These are phyloP conservation scores for Psophia crepitans DNA, from an alignment of 2,113 vertebrate species.

Conservation along the genomic window DNA sequence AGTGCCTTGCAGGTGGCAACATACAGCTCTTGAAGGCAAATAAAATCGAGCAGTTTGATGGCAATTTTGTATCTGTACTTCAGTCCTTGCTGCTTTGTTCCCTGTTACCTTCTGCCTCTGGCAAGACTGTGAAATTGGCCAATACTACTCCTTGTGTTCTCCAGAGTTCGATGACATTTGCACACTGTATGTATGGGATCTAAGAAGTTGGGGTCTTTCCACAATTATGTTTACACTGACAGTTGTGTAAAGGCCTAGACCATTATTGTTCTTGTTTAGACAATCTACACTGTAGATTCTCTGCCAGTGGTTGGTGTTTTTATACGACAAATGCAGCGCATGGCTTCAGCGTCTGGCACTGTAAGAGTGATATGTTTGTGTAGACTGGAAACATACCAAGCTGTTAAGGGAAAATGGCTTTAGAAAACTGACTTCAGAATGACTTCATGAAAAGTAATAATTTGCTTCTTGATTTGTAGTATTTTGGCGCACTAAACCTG, in stretches of 20 bases:
- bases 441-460: slow-evolving; percentile 17
- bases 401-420: slow-evolving; percentile 2
- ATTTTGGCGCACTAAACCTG: not conserved
- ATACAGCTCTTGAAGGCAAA: not conserved
- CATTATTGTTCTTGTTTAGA: not conserved
- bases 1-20: not conserved
- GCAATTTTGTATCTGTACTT: not conserved
- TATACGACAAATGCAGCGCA: not conserved
- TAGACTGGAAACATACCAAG: not conserved
- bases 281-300: not conserved
- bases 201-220: not conserved
- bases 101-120: not conserved
- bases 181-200: not conserved
- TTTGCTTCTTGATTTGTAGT: slow-evolving; percentile 11
- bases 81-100: not conserved
- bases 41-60: not conserved
- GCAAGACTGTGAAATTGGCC: not conserved
- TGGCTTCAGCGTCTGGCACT: not conserved
- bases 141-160: not conserved
- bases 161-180: not conserved
- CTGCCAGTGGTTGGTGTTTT: not conserved
- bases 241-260: not conserved
- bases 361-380: not conserved
- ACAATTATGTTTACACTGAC: not conserved
- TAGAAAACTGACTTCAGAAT: slow-evolving; percentile 19